Percentiles rank a stretch among this genome's conserved stretches.
Evolutionary conservation across 2,888 invertebrate species (phyloP).

Genomic region (Pristionchus japonicus): DNA sequence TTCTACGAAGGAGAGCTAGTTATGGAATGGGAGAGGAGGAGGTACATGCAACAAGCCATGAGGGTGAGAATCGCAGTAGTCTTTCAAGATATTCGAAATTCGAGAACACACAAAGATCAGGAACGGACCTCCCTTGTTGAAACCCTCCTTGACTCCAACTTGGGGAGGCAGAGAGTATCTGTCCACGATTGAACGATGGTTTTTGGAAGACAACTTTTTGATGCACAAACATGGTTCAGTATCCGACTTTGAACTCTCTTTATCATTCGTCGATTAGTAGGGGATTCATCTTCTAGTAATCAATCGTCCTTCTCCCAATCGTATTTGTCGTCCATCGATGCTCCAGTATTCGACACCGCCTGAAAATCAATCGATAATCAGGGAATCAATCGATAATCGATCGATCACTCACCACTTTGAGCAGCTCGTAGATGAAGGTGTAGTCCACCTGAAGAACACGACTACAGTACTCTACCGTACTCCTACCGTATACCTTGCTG

Average conservation of each 20-base stretch:
- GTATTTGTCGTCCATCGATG: constrained; percentile 91
- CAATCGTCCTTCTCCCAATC: background rate
- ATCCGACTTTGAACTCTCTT: background rate
- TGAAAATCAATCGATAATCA: background rate
- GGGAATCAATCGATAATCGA: background rate
- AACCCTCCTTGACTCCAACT: no score
- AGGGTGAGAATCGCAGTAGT: no score
- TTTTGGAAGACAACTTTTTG: no score
- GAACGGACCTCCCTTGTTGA: no score
- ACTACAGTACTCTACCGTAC: constrained; percentile 4
- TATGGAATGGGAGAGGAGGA: background rate
- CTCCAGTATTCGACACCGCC: constrained; percentile 82
- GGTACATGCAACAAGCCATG: no score
- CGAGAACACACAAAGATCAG: no score
- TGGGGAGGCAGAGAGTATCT: no score
- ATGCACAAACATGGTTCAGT: no score
- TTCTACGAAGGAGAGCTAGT: background rate
- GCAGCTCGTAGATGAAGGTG: constrained; percentile 92
- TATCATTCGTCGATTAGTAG: background rate
- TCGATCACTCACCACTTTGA: constrained; percentile 83
- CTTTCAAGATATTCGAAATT: no score
- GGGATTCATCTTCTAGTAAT: constrained; percentile 83
- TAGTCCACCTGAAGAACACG: constrained; percentile 87
- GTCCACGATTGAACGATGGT: no score
- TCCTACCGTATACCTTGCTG: constrained; percentile 46